Evolutionary conservation across 2,797 vertebrate species (phyloP).

Genomic region (Notolepis coatsorum): DNA sequence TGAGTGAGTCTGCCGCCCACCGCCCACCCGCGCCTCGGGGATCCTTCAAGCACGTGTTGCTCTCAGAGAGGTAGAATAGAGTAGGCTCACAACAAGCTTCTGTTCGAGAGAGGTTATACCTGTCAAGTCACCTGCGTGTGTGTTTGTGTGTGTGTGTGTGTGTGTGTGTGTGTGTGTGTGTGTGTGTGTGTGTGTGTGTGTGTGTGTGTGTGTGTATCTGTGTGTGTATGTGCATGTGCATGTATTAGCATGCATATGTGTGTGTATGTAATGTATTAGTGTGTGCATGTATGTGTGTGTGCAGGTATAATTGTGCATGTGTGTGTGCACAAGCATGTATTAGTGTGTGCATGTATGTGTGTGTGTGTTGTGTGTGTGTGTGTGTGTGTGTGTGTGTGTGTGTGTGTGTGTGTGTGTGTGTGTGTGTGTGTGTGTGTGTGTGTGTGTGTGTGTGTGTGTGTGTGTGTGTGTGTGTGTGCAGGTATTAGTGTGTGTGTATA

Average conservation of each 20-base stretch:
- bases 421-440: no score
- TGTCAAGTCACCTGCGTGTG: conserved; percentile 27
- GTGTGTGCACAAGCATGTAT: not conserved
- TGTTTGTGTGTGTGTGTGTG: not conserved
- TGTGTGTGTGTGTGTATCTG: not conserved
- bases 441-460: no score
- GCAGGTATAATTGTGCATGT: not conserved
- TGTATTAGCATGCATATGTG: no score
- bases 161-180: conserved; percentile 2
- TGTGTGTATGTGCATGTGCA: not conserved
- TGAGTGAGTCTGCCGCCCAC: conserved; percentile 44
- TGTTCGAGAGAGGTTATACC: conserved; percentile 26
- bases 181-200: not conserved
- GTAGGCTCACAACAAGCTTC: no score
- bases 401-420: not conserved
- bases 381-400: conserved; percentile 3
- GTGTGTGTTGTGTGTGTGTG: not conserved
- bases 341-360: no score
- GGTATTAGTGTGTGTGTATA: not conserved
- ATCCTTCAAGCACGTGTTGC: conserved; percentile 63
- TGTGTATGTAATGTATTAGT: no score
- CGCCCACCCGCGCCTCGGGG: conserved; percentile 53
- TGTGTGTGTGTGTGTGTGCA: no score
- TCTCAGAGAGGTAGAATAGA: no score
- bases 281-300: no score